Base-by-base conservation (phyloP, 2,888 invertebrate species). In the Alitta virens region DNA sequence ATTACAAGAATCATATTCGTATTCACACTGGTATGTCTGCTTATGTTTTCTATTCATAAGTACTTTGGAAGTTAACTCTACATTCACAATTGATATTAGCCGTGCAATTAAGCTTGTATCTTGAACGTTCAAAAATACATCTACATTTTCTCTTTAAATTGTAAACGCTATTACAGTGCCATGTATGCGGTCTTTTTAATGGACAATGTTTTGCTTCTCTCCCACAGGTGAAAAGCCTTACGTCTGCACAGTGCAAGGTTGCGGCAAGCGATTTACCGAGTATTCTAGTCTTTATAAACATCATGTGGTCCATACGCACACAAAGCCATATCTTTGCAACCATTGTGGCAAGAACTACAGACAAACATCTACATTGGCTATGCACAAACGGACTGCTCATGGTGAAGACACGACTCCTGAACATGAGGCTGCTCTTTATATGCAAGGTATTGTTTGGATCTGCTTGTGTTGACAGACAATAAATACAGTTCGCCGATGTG, bases 281-380 rank as follows among this genome's bases (percentile, higher is more conserved):
- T 89, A 88, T 76, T 88, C 88, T 56, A 88, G 88, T 70, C 83
- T 88, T 21, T 88, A 88, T 76, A 88, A 88, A 74, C 88, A 88
- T 75, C 86, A 87, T 71, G 83, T 85, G 42, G 87, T 84, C 3
- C 88, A 89, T 75, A 86, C 86, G 25, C 85, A 86, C 57, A 82
- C 84, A 63, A 86, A 86, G 71, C 86, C 86, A 2, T 87, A 86
- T 69, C 82, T 83, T 53, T 88, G 88, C 71, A 83, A 84, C 66
- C 80, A 85, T 62, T 88, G 88, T 74, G 84, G 84, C 42, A 85
- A 86, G 69, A 84, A 84, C 55, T 88, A 87, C 66, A 83, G 88
- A 40, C 87, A 87, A 74, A 86, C 86, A 40, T 86, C 86, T 18
- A 86, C 87, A 1, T 80, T 88, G 18, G 84, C 86, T 50, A 84